Conservation (phyloP, 2,113 vertebrate species). For the Malaclemys terrapin region DNA sequence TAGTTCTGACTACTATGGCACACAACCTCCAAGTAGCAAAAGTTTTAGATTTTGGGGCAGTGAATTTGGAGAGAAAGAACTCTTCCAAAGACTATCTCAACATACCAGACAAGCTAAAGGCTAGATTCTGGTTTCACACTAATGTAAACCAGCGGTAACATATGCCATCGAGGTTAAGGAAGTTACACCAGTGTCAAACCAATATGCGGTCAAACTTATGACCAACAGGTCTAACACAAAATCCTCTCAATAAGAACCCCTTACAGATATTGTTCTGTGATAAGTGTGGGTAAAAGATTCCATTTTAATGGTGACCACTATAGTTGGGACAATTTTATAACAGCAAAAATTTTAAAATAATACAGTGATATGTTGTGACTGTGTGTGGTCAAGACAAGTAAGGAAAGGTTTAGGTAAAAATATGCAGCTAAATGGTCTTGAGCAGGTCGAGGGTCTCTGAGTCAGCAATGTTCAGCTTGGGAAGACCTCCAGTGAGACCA, state of each 20-base stretch:
- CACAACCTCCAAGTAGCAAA: background rate
- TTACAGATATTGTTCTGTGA: background rate
- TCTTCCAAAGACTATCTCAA: background rate
- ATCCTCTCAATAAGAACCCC: no score
- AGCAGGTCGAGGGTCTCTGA: no score
- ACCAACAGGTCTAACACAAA: no score
- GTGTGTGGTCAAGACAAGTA: no score
- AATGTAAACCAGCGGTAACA: background rate
- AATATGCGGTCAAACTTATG: no score
- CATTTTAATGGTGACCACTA: background rate
- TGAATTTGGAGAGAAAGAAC: background rate
- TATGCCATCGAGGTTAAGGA: no score
- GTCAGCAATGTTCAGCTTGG: no score
- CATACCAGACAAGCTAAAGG: background rate
- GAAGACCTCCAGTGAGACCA: no score
- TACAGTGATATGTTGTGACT: background rate
- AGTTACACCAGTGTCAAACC: no score
- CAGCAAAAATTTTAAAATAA: background rate
- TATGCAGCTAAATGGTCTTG: no score
- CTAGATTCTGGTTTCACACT: background rate
- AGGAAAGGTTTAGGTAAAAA: no score
- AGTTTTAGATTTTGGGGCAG: background rate
- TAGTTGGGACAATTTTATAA: background rate
- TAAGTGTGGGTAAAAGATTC: background rate
- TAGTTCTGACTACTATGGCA: no score